Base-by-base conservation (phyloP, 1,140 invertebrate genomes). In the Aphis gossypii region DNA sequence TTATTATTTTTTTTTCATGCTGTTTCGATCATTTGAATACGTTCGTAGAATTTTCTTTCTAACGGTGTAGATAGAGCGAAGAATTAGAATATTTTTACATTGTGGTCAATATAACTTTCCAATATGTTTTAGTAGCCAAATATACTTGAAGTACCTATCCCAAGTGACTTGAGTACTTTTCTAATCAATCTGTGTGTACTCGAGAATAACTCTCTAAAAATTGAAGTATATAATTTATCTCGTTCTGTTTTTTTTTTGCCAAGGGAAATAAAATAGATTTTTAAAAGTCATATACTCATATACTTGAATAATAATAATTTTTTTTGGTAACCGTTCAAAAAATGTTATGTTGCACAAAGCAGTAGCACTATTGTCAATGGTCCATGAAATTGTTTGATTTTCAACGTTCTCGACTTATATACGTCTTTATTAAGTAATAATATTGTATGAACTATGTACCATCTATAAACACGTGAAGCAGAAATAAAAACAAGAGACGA, bases 241-340 rank as follows among this genome's bases (percentile, higher is more conserved):
- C 23, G 48, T 89, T 38, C 35, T 11, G 21, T 41, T 20, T 56
- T 35, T 51, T 68, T 76, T 44, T 60, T 60, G 23, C 44, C 54
- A 8, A 30, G 48, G 88, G 88, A 90, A 90, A 90, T 56, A 38
- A 90, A 60, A 90, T 44, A 54, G 5, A 23, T 90, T 90, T 87
- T 25, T 21, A 90, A 89, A 54, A 54, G 35, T 30, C 5, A 11
- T 18, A 60, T 23, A 90, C 35, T 56, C 5, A 11, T 18, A 60
- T 23, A 90, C 51, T 56, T 90, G 20, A 60, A 35, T 44, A 90
- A 23, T 60, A 90, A 60, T 60, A 14, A 56, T 90, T 90, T 90
- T 90, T 11, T 90, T 14, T 1, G 21, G 35, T 90, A 90, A 54
- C 54, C 44, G 1, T 54, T 90, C 35, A 41, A 90, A 90, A 38